A percentile compares a stretch with the other conserved stretches of the same genome.
Conservation (phyloP, 1,140 invertebrate genomes). For the Radopholus similis region DNA sequence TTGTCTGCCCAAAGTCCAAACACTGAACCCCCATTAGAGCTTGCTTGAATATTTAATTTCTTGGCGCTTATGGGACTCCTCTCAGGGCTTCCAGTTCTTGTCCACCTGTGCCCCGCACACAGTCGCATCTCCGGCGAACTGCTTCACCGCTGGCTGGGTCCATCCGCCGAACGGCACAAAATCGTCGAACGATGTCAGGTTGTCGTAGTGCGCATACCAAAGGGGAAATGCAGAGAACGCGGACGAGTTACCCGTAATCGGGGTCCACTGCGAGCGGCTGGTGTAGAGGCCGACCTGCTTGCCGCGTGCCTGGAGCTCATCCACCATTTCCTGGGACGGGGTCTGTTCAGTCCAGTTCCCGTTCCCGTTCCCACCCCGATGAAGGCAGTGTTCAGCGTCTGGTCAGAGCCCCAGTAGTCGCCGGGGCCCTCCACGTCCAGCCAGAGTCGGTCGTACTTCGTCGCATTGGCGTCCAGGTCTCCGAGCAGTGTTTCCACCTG, state of each 20-base stretch:
- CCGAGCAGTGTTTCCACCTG: not conserved
- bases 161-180: conserved; percentile 19
- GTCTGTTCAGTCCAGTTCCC: too few relatives aligned
- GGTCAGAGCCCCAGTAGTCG: not conserved
- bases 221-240: not conserved
- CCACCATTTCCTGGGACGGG: not conserved
- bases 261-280: not conserved
- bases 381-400: not conserved
- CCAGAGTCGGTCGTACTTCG: conserved; percentile 2
- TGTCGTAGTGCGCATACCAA: conserved; percentile 6
- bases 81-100: too few relatives aligned
- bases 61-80: too few relatives aligned
- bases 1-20: too few relatives aligned
- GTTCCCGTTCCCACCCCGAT: not conserved
- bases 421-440: not conserved
- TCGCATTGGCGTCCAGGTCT: not conserved
- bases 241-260: not conserved
- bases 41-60: too few relatives aligned
- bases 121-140: not conserved
- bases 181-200: not conserved
- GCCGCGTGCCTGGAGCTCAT: not conserved
- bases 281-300: not conserved
- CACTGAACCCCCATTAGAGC: too few relatives aligned
- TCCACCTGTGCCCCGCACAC: not conserved
- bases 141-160: conserved; percentile 15